Conservation (phyloP, 2,888 invertebrate genomes). For the Phortica okadai region DNA sequence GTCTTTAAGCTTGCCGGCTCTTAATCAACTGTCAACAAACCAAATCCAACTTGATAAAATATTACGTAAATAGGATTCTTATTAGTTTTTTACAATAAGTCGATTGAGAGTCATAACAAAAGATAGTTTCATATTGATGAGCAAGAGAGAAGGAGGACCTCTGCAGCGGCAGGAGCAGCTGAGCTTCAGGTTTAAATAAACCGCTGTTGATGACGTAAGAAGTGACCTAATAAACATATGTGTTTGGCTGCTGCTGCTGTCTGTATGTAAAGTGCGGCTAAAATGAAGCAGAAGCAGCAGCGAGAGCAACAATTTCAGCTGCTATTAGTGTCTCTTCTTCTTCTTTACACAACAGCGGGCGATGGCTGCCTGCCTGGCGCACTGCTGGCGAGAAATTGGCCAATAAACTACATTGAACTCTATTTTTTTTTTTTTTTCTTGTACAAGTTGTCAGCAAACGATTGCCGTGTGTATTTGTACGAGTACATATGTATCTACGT, state of each 20-base stretch:
- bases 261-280: conserved; percentile 45
- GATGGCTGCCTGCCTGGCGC: conserved; percentile 49
- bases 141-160: too few relatives aligned
- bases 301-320: conserved; percentile 25
- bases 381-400: conserved; percentile 59
- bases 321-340: conserved; percentile 40
- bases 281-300: conserved; percentile 52
- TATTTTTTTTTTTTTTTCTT: conserved; percentile 29
- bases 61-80: too few relatives aligned
- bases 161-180: not conserved
- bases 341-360: conserved; percentile 24
- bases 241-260: not conserved
- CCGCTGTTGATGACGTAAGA: conserved; percentile 61
- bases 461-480: not conserved
- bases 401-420: conserved; percentile 71
- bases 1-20: too few relatives aligned
- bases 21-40: too few relatives aligned
- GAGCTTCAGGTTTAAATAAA: conserved; percentile 2
- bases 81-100: too few relatives aligned
- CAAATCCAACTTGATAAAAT: too few relatives aligned
- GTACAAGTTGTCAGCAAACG: not conserved
- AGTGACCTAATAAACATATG: conserved; percentile 64
- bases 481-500: not conserved
- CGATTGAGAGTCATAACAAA: too few relatives aligned
- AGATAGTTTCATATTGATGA: too few relatives aligned